Percentiles rank a stretch among this genome's conserved stretches.
phyloP scores from a whole-genome alignment of 2,888 invertebrate species.

The Macropis europaea region DNA sequence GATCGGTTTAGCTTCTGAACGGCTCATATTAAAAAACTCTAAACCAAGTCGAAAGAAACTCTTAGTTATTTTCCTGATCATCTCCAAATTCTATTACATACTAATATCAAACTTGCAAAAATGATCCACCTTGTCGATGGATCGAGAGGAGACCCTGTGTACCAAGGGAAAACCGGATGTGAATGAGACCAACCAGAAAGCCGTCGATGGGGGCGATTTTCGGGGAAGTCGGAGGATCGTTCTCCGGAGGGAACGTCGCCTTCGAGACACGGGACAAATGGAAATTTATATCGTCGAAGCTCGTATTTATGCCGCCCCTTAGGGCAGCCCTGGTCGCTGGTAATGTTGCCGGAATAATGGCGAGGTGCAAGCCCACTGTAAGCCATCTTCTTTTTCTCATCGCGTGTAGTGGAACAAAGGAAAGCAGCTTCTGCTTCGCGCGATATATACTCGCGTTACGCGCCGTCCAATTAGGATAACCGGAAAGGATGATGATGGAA shows the following conservation, averaged over 20 bases:
- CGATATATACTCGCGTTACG: background rate
- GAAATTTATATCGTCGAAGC: conserved; percentile 32
- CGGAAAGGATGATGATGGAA: background rate
- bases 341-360: conserved; percentile 26
- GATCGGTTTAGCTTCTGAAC: too few species aligned
- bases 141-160: too few species aligned
- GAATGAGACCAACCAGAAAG: background rate
- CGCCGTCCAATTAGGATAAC: background rate
- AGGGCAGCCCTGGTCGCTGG: conserved; percentile 13
- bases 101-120: too few species aligned
- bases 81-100: too few species aligned
- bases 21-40: too few species aligned
- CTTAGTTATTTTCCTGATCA: too few species aligned
- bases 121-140: too few species aligned
- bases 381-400: background rate
- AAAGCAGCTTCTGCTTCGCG: background rate
- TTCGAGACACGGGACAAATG: conserved; percentile 15
- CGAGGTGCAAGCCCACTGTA: background rate
- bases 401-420: conserved; percentile 5
- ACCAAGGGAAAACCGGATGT: background rate
- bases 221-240: background rate
- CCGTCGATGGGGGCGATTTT: conserved; percentile 6
- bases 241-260: background rate
- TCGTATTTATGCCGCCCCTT: conserved; percentile 28
- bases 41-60: too few species aligned